Percentiles rank a stretch among this genome's conserved stretches.
Conservation (phyloP, 2,113 vertebrate species). For the Thomomys bottae region DNA sequence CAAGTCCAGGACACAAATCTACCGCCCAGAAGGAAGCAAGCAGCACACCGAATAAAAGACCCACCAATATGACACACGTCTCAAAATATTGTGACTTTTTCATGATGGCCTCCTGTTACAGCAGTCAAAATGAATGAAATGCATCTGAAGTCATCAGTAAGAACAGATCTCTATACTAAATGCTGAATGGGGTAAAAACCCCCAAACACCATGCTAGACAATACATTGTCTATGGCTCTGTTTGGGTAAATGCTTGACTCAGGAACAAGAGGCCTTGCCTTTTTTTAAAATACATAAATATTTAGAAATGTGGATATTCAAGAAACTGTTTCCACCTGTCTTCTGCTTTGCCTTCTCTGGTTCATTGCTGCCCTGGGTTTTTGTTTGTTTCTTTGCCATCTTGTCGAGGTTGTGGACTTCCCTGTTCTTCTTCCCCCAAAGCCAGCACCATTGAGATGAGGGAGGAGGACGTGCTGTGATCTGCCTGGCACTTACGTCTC, state of each 20-base stretch:
- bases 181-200: not conserved
- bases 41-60: not conserved
- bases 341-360: not conserved
- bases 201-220: not conserved
- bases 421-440: not conserved
- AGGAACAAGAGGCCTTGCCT: not conserved
- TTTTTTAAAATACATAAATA: not conserved
- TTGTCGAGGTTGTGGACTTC: not conserved
- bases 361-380: not conserved
- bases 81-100: not conserved
- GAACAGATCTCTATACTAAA: slow-evolving; percentile 3
- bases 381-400: too few species aligned
- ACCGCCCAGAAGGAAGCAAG: not conserved
- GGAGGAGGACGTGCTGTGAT: not conserved
- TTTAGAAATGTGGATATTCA: not conserved
- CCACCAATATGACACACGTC: not conserved
- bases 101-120: not conserved
- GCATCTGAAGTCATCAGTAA: not conserved
- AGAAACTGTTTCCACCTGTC: not conserved
- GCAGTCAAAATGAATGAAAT: slow-evolving; percentile 1
- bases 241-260: not conserved
- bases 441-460: not conserved
- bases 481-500: not conserved
- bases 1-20: not conserved
- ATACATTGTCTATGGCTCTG: not conserved